phyloP scores from a whole-genome alignment of 2,113 vertebrate species.

The Istiophorus platypterus region DNA sequence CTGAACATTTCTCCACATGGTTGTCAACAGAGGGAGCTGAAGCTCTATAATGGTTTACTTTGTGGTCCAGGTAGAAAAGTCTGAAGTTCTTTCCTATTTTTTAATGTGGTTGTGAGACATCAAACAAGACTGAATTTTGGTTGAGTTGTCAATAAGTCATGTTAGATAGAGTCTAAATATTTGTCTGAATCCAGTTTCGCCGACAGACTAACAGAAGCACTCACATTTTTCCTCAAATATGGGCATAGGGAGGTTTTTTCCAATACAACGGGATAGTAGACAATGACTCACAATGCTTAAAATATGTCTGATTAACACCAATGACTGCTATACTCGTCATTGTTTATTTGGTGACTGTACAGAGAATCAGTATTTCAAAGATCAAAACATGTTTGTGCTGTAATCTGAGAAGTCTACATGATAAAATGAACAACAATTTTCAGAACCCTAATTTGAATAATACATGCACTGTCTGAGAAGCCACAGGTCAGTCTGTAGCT shows the following conservation, averaged over 20 bases:
- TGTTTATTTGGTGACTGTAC: not conserved
- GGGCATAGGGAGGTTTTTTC: not conserved
- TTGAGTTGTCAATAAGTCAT: not conserved
- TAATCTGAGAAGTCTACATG: not conserved
- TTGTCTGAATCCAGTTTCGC: not conserved
- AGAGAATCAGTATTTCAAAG: not conserved
- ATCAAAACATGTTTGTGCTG: not conserved
- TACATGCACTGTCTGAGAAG: slow-evolving; percentile 4
- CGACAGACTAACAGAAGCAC: not conserved
- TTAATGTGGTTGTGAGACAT: slow-evolving; percentile 1
- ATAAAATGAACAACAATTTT: slow-evolving; percentile 3
- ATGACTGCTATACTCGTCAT: not conserved
- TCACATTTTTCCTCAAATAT: not conserved
- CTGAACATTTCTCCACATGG: slow-evolving; percentile 4
- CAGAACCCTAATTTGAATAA: slow-evolving; percentile 34
- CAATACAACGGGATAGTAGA: not conserved
- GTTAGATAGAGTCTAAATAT: not conserved
- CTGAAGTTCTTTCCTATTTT: not conserved
- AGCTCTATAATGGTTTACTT: not conserved
- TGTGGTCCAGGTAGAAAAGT: not conserved
- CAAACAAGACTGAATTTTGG: not conserved
- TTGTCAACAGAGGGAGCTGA: slow-evolving; percentile 61
- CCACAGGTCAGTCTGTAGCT: slow-evolving; percentile 62
- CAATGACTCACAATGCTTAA: not conserved
- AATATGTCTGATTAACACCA: not conserved